Base-by-base conservation (phyloP, 2,888 invertebrate species). In the Parnassius glacialis region DNA sequence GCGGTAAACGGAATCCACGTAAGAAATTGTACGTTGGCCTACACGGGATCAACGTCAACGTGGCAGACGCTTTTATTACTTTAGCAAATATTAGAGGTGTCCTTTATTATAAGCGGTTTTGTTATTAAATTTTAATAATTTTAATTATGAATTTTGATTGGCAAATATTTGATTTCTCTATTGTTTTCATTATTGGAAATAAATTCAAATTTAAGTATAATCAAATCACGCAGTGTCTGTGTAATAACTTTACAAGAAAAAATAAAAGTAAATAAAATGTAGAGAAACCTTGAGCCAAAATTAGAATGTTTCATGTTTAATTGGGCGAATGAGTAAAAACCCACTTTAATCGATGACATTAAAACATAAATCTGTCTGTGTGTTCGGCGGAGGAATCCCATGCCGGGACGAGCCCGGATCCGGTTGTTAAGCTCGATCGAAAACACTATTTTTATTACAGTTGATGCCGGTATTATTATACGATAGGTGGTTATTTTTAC, bases 391-490 rank as follows among this genome's bases (percentile, higher is more conserved):
- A 72, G 72, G 79, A 77, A 71, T 77, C 77, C 75, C 76, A 74
- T 69, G 78, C 70, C 79, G 79, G 79, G 83, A 79, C 79, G 76
- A 76, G 80, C 85, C 87, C 84, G 87, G 86, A 87, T 87, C 87
- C 86, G 90, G 87, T 84, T 84, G 82, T 85, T 83, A 83, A 80
- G 79, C 81, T 76, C 79, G 76, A 84, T 83, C 80, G 76, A 83
- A 85, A 81, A 79, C 70, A 83, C 85, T 86, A 89, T 90, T 89
- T 90, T 88, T 88, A 89, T 87, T 83, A 77, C 81, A 69, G 71
- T 76, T 71, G 77, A 80, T 81, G 83, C 76, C 74, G 74, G 77
- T 76, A 79, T 79, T 76, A 77, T 76, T 59, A 54, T 41, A 78
- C 5, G 7, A 34, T 34, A 34, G 34, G 5, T 34, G 34, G 73